Percentiles rank a stretch among this genome's conserved stretches.
phyloP scores from a whole-genome alignment of 2,113 vertebrate species.

The Anarhynchus alexandrinus region DNA sequence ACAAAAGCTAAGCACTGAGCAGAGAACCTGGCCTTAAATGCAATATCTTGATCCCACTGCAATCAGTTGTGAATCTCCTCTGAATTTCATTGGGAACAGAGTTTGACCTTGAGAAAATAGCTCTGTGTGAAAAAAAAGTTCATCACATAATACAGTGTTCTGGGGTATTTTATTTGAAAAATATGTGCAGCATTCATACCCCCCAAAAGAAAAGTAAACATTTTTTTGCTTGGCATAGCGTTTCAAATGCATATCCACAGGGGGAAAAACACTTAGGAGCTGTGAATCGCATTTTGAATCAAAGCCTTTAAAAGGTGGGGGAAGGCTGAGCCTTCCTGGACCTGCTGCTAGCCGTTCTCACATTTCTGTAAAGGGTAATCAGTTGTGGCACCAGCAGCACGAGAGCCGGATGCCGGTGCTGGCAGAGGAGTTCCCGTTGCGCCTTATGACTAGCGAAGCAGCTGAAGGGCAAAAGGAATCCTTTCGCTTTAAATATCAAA shows the following conservation, averaged over 20 bases:
- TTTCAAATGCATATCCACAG: background rate
- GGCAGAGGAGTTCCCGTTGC: background rate
- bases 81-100: background rate
- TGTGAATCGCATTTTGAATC: background rate
- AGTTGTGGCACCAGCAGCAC: background rate
- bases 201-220: background rate
- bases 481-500: background rate
- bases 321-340: background rate
- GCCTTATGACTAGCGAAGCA: background rate
- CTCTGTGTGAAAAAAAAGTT: background rate
- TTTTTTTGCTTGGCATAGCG: background rate
- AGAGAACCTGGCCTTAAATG: background rate
- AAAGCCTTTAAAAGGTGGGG: background rate
- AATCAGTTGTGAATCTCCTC: background rate
- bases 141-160: background rate
- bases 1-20: background rate
- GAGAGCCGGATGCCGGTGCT: background rate
- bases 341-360: background rate
- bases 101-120: conserved; percentile 2
- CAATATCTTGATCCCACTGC: background rate
- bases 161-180: background rate
- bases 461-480: background rate
- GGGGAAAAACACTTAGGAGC: background rate
- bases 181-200: background rate
- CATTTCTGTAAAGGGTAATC: background rate